Base-by-base conservation (phyloP, 2,888 invertebrate species). In the Masnerella sp. region DNA sequence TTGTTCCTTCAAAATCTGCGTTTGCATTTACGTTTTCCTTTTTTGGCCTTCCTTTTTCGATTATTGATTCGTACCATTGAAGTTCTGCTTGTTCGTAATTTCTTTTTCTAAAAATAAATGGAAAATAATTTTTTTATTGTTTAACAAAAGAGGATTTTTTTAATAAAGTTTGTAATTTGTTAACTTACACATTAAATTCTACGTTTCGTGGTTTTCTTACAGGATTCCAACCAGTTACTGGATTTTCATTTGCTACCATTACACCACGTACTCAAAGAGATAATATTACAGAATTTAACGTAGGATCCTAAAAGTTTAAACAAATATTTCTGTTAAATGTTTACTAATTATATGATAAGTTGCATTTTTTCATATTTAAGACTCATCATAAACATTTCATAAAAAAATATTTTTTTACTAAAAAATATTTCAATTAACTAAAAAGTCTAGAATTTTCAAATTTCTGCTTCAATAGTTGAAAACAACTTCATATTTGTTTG, bases 191-290 rank as follows among this genome's bases (percentile, higher is more conserved):
- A 67, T 79, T 64, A 14, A 72, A 52, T 38, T 78, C 80, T 17
- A 74, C 67, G 28, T 56, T 80, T 14, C 59, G 75, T 18, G 87
- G 87, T 62, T 86, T 87, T 78, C 90, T 90, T 0, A 94, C 91
- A 58, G 93, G 93, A 87, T 92, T 93, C 94, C 94, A 95, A 25
- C 91, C 92, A 9, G 91, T 90, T 1, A 92, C 89, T 11, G 92
- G 93, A 17, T 91, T 89, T 82, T 90, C 88, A 86, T 95, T 95
- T 15, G 90, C 87, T 3, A 92, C 87, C 95, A 95, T 95, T 17
- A 93, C 85, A 17, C 94, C 93, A 49, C 93, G 90, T 12, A 93
- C 89, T 14, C 85, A 84, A 32, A 84, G 79, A 4, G 86, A 86
- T 30, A 88, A 79, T 36, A 81, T 81, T 25, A 85, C 62, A 76